Evolutionary conservation across 2,113 vertebrate species (phyloP).

Genomic region (Poeciliopsis occidentalis): DNA sequence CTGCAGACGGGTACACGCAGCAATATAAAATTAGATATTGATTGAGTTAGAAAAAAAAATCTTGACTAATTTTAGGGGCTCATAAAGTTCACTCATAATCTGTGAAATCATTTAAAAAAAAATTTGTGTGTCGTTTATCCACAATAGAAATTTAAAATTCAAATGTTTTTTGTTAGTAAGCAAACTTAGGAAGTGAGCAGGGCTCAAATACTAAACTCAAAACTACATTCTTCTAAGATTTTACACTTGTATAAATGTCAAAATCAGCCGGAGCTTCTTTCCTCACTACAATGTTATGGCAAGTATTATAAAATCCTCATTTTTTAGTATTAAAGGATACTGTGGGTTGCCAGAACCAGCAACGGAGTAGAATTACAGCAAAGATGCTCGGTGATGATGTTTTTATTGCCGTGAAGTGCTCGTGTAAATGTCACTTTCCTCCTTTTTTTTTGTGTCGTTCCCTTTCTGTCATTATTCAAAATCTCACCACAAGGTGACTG

Average conservation of each 20-base stretch:
- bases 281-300: neutral
- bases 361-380: slow-evolving; percentile 23
- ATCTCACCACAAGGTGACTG: slow-evolving; percentile 43
- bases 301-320: neutral
- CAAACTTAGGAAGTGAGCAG: neutral
- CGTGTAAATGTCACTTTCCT: slow-evolving; percentile 28
- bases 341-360: neutral
- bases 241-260: slow-evolving; percentile 1
- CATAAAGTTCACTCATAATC: too few relatives aligned
- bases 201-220: neutral
- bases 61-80: too few relatives aligned
- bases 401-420: slow-evolving; percentile 32
- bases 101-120: too few relatives aligned
- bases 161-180: too few relatives aligned
- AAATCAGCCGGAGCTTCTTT: neutral
- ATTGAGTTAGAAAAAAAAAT: too few relatives aligned
- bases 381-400: slow-evolving; percentile 8
- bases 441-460: slow-evolving; percentile 6
- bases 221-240: neutral
- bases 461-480: slow-evolving; percentile 41
- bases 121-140: too few relatives aligned
- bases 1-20: too few relatives aligned
- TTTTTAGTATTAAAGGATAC: neutral
- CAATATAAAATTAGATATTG: too few relatives aligned
- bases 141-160: too few relatives aligned